Base-by-base conservation (phyloP, 2,797 vertebrate species). In the Eulemur mongoz region DNA sequence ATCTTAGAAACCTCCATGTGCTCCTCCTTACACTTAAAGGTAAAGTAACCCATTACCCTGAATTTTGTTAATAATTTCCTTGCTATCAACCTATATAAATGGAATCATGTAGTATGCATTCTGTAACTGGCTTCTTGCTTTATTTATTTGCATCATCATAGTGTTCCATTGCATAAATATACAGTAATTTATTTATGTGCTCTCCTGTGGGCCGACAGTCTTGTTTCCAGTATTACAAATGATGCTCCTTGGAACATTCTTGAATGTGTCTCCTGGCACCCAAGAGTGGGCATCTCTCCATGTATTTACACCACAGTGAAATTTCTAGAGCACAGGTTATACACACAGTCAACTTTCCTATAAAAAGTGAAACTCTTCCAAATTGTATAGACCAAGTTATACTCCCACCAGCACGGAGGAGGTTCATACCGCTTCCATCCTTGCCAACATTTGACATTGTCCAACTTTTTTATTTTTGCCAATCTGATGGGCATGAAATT, bases 11-110 rank as follows among this genome's bases (percentile, higher is more conserved):
- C 45, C 30, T 32, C 27, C 48, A 23, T 32, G 35, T 45, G 59
- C 4, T 50, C 52, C 30, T 80, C 30, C n/a, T 81, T 27, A 48
- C 8, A 50, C 7, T 14, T 3, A 17, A 45, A 80, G 40, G 50
- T 61, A 94, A 92, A 27, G 38, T 63, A 94, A 93, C 67, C 32
- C 63, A 63, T 43, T 86, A 43, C 40, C 18, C 57, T 89, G 40
- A 70, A 81, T 89, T 48, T 82, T 84, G 61, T 67, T 63, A 43
- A 75, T 85, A 20, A 84, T 78, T 67, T 93, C 72, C 61, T 93
- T 72, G 32, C 48, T 75, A 81, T 38, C 43, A 81, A 67, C 48
- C 54, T 40, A 43, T 25, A n/a, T 52, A 89, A 76, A 87, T n/a
- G 73, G 65, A 94, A 91, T 27, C 30, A 63, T 52, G 61, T 32